Evolutionary conservation across 2,113 vertebrate genomes (phyloP), one percentile per base, ranked within the genome.

Genomic region (Xenopus borealis): DNA sequence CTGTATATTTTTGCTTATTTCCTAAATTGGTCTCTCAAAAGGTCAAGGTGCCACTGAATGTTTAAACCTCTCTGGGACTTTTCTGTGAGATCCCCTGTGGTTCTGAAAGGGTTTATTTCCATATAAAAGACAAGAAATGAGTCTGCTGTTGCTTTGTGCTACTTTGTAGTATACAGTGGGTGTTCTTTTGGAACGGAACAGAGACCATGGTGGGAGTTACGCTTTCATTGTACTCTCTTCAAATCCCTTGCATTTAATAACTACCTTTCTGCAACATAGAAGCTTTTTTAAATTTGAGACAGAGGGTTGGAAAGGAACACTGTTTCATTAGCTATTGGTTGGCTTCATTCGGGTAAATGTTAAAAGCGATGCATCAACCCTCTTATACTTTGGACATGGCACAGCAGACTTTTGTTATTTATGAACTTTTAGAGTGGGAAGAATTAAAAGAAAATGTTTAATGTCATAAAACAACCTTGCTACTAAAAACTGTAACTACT

Each of bases 241-340:
- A 85, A 0, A 80, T 73, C 80, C 82, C 81, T 83, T 85, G 59
- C 79, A 68, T 82, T 82, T 81, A 85, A 81, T 81, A 83, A 80
- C 76, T 79, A 79, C 71, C 72, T 85, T 86, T 84, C 77, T 78
- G 76, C 44, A 50, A 67, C 62, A 58, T 44, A 75, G 79, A 78
- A 71, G 80, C 71, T 83, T 85, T 55, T 40, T 80, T 82, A 84
- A 83, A 83, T 82, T 0, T 0, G 74, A 79, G 77, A 79, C 46
- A 81, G 57, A 71, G 85, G 69, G 72, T 76, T 70, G 66, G 65
- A 70, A 77, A 77, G 52, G 14, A 23, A 70, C 66, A 67, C 66
- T 52, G 66, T 55, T 77, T 69, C 67, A 77, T 77, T 77, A 77
- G 62, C 67, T 70, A 77, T 77, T 77, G 74, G 74, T 52, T 75